phyloP scores from a whole-genome alignment of 2,797 vertebrate genomes.

The Euphonia xanthogaster region DNA sequence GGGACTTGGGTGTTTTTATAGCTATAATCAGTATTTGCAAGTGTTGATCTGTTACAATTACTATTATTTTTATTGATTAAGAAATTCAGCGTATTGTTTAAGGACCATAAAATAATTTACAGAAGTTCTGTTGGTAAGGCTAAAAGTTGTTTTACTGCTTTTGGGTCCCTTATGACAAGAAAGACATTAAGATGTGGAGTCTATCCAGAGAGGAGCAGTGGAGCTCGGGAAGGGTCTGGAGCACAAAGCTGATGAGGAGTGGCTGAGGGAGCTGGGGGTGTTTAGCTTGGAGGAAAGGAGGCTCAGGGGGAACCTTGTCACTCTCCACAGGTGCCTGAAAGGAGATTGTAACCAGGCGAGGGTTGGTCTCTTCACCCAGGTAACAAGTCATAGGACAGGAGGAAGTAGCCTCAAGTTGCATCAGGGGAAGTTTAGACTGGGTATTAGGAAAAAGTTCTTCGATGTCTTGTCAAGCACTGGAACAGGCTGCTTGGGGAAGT shows the following conservation, averaged over 20 bases:
- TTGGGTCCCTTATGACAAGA: neutral
- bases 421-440: neutral
- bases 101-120: neutral
- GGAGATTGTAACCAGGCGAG: accelerated
- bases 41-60: neutral
- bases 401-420: neutral
- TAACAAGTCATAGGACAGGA: neutral
- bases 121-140: neutral
- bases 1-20: neutral
- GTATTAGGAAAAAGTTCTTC: neutral
- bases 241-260: accelerated
- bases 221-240: neutral
- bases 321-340: neutral
- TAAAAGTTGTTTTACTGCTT: neutral
- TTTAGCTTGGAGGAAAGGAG: neutral
- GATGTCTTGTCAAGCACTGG: neutral
- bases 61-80: neutral
- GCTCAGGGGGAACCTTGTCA: neutral
- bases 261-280: neutral
- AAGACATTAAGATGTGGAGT: accelerated
- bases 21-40: neutral
- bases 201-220: accelerated
- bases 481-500: neutral
- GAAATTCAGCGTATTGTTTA: neutral
- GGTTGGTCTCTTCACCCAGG: neutral